phyloP scores from a whole-genome alignment of 2,113 vertebrate genomes.

The Clarias batrachus region DNA sequence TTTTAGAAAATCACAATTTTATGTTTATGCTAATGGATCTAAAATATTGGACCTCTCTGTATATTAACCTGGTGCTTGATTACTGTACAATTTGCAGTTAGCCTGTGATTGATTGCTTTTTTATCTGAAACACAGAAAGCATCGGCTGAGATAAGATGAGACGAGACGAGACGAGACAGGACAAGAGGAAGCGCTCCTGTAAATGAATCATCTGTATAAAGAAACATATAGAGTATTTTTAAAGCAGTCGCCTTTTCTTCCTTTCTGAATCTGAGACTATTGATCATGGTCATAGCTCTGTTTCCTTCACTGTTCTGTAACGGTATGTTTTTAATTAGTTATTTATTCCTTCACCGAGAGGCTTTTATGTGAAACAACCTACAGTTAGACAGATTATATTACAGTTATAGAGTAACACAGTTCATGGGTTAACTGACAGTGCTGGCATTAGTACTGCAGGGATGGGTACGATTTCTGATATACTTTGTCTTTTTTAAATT shows the following conservation, averaged over 20 bases:
- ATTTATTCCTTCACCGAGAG: background rate
- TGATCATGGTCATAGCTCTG: background rate
- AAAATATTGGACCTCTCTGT: no score
- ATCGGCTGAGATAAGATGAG: slow-evolving; percentile 33
- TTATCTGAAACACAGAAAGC: slow-evolving; percentile 45
- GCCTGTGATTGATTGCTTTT: background rate
- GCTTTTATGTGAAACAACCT: background rate
- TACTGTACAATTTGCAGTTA: background rate
- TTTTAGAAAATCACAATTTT: no score
- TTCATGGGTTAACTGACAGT: background rate
- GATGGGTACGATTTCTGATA: background rate
- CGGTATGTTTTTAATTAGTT: background rate
- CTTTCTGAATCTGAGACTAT: background rate
- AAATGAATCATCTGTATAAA: slow-evolving; percentile 9
- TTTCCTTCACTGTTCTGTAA: background rate
- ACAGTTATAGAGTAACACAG: background rate
- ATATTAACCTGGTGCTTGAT: background rate
- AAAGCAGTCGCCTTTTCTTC: no score
- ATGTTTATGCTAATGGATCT: no score
- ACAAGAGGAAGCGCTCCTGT: background rate
- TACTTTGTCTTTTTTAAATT: background rate
- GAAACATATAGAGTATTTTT: background rate
- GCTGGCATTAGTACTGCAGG: background rate
- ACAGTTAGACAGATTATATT: background rate
- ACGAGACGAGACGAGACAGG: background rate